These are phyloP conservation scores for Rhynchotus rufescens DNA, from an alignment of 2,797 vertebrate species.

Conservation along the genomic window DNA sequence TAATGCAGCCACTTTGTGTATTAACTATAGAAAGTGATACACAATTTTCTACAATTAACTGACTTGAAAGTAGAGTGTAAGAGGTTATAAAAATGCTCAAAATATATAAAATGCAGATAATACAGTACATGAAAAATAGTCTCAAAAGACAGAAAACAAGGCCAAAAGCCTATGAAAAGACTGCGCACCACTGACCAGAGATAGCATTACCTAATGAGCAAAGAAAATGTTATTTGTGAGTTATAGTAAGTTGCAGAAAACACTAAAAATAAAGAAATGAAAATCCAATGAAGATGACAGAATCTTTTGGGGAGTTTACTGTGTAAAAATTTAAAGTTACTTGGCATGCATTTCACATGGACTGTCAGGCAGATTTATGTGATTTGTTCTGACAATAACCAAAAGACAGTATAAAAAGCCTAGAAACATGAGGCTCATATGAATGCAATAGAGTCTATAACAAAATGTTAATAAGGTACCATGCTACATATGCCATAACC, in stretches of 20 bases:
- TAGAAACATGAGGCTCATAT: not conserved
- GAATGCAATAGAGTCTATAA: not conserved
- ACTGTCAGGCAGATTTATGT: not conserved
- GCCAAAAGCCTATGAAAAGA: not conserved
- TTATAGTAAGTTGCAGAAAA: not conserved
- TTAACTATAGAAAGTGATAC: not conserved
- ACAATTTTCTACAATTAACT: not conserved
- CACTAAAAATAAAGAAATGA: not conserved
- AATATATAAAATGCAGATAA: not conserved
- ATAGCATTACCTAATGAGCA: not conserved
- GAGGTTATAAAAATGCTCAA: not conserved
- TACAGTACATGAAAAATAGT: not conserved
- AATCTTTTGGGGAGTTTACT: not conserved
- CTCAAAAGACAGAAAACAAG: not conserved
- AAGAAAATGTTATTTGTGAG: not conserved
- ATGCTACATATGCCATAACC: rapidly evolving
- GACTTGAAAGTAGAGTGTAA: not conserved
- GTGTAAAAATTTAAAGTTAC: not conserved
- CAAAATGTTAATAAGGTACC: not conserved
- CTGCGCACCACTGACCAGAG: not conserved
- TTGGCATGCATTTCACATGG: not conserved
- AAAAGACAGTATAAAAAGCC: not conserved
- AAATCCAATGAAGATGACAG: not conserved
- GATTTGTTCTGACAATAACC: not conserved
- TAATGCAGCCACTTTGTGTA: not conserved